phyloP scores from a whole-genome alignment of 2,888 invertebrate species.

The Nomada fabriciana region DNA sequence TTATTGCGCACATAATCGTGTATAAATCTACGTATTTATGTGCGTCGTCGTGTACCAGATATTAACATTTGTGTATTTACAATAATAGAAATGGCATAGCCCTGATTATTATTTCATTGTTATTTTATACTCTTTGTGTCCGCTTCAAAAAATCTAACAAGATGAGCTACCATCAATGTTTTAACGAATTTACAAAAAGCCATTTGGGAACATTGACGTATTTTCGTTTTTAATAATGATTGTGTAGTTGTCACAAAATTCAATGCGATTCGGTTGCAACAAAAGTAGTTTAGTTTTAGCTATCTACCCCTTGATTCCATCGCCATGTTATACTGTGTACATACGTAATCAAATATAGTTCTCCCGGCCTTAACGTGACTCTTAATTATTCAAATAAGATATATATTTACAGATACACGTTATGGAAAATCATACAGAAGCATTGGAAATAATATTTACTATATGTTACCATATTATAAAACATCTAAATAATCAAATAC shows the following conservation, averaged over 20 bases:
- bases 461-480: conserved; percentile 1
- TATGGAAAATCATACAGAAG: conserved; percentile 30
- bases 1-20: conserved; percentile 53
- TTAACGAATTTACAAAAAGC: conserved; percentile 41
- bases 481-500: conserved; percentile 23
- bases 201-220: conserved; percentile 47
- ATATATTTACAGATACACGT: conserved; percentile 56
- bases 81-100: conserved; percentile 56
- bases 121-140: conserved; percentile 38
- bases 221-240: conserved; percentile 35
- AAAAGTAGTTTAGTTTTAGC: conserved; percentile 43
- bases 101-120: conserved; percentile 51
- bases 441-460: conserved; percentile 12
- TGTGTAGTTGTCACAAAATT: conserved; percentile 47
- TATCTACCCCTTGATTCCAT: conserved; percentile 61
- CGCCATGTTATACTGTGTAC: conserved; percentile 55
- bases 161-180: conserved; percentile 26
- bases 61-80: conserved; percentile 66
- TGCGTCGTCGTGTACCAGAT: conserved; percentile 52
- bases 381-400: conserved; percentile 38
- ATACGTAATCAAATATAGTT: conserved; percentile 48
- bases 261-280: conserved; percentile 41
- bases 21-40: conserved; percentile 54
- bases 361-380: conserved; percentile 51
- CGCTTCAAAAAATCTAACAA: conserved; percentile 41